A percentile compares a stretch with the other conserved stretches of the same genome.
phyloP scores from a whole-genome alignment of 2,113 vertebrate species.

The Stigmatopora argus region DNA sequence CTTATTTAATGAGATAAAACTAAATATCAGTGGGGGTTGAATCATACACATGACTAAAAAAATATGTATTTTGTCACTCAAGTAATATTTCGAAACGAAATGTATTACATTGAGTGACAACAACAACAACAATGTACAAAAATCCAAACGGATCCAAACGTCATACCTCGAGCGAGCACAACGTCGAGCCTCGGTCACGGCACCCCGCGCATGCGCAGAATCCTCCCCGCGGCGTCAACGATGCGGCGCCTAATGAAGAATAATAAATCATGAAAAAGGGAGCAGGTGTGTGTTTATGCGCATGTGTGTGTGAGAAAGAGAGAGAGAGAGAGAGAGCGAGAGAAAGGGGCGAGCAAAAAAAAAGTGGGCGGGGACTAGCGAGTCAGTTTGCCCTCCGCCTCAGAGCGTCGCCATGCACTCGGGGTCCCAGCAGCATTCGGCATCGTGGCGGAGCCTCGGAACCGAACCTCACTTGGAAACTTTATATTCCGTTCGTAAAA shows the following conservation, averaged over 20 bases:
- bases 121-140: not conserved
- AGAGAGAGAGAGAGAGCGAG: constrained; percentile 47
- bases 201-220: constrained; percentile 70
- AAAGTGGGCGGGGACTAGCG: constrained; percentile 60
- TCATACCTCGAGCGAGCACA: not conserved
- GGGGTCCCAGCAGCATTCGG: constrained; percentile 75
- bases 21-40: no score
- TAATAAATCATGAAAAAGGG: constrained; percentile 75
- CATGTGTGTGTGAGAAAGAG: constrained; percentile 20
- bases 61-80: no score
- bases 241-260: constrained; percentile 76
- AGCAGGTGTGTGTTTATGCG: constrained; percentile 15
- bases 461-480: constrained; percentile 52
- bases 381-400: constrained; percentile 66
- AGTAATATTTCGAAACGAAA: not conserved
- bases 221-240: constrained; percentile 65
- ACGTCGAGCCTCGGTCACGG: not conserved
- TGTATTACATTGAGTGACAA: not conserved
- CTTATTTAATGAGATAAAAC: no score
- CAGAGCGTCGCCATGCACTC: constrained; percentile 59
- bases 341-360: constrained; percentile 57
- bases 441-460: constrained; percentile 56
- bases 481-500: constrained; percentile 18
- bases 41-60: no score
- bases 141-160: not conserved